Base-by-base conservation (phyloP, 2,888 invertebrate species). In the Drosophila barbarae region DNA sequence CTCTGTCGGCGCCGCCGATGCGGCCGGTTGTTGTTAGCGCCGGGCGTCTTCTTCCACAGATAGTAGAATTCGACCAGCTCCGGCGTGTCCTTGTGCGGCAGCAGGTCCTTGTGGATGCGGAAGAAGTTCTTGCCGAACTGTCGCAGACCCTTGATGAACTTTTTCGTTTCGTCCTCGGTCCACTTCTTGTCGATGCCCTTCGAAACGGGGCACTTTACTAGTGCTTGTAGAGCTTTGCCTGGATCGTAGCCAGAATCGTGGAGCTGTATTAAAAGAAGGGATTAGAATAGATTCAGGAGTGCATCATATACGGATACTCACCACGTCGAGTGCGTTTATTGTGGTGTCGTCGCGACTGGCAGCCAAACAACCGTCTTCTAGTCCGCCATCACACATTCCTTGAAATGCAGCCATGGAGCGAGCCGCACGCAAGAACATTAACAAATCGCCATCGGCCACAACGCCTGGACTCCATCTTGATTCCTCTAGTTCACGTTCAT, bases 101-200 rank as follows among this genome's bases (percentile, higher is more conserved):
- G 91, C 78, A 98, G 91, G 90, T 99, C 99, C 90, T 98, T 98
- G 83, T 95, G 93, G 86, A 99, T 99, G 87, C 97, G 94, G 90
- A 98, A 98, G 91, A 99, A 99, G 91, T 99, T 99, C 91, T 99
- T 99, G 82, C 99, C 99, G 91, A 98, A 98, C 89, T 98, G 98
- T 74, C 98, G 93, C 81, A 99, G 93, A 78, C 99, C 99, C 91
- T 99, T 99, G 72, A 98, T 97, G 91, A 99, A 99, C 81, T 97
- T 93, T 92, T 99, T 99, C 90, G 95, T 95, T 91, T 98, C 98
- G 89, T 99, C 98, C 89, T 98, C 98, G 68, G 96, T 94, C 98
- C 98, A 98, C 90, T 98, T 98, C 90, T 98, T 98, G 87, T 98
- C 97, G 84, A 98, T 96, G 86, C 97, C 96, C 92, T 97, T 96